Percentiles rank a stretch among this genome's conserved stretches.
Conservation (phyloP, 2,797 vertebrate genomes). For the Champsocephalus esox region DNA sequence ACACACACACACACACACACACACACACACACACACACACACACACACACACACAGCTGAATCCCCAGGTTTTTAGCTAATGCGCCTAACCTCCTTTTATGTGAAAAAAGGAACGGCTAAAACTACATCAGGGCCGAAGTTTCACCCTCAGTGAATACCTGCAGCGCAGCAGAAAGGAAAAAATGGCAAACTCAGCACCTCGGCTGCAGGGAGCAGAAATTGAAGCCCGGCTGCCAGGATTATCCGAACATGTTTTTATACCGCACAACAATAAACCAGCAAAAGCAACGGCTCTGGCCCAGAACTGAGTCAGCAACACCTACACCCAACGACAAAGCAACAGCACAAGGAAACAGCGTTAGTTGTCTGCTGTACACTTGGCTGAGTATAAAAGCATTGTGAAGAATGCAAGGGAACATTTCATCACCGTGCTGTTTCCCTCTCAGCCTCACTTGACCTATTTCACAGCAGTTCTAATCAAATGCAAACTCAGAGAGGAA, state of each 20-base stretch:
- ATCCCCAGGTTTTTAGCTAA: constrained; percentile 28
- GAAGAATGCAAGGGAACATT: background rate
- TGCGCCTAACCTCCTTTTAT: constrained; percentile 45
- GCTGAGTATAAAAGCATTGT: background rate
- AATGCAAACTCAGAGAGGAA: constrained; percentile 10
- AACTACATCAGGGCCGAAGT: constrained; percentile 65
- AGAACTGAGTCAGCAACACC: constrained; percentile 67
- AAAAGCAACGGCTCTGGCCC: constrained; percentile 53
- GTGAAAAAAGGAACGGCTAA: constrained; percentile 22
- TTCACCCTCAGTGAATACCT: constrained; percentile 70
- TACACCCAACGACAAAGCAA: constrained; percentile 30
- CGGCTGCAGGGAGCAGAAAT: constrained; percentile 58
- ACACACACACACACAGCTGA: background rate
- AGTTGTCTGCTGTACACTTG: background rate
- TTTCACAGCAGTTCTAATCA: background rate
- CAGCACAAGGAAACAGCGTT: constrained; percentile 12
- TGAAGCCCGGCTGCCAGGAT: constrained; percentile 59
- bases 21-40: too few species aligned
- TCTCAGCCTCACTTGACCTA: background rate
- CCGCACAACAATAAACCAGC: constrained; percentile 58
- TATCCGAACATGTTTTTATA: constrained; percentile 73
- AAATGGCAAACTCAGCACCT: constrained; percentile 74
- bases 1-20: too few species aligned
- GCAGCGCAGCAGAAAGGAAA: constrained; percentile 65
- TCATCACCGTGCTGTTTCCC: background rate